These are phyloP conservation scores for Tringa solitaria DNA, from an alignment of 2,113 vertebrate genomes.

Conservation along the genomic window DNA sequence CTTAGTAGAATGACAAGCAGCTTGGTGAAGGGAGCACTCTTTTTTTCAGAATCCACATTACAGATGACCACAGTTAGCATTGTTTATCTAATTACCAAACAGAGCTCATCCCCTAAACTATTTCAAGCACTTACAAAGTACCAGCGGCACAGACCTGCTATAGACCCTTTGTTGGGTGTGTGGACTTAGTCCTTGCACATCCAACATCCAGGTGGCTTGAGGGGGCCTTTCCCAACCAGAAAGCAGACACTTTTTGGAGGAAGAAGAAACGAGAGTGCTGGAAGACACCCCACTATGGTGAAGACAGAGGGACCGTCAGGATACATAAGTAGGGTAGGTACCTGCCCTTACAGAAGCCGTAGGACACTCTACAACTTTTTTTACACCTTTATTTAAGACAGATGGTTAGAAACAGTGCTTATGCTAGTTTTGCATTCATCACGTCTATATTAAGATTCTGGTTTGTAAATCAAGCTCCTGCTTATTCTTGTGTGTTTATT, in stretches of 20 bases:
- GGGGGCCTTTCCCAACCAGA: background rate
- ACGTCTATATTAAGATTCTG: background rate
- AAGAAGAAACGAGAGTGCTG: background rate
- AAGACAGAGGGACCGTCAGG: background rate
- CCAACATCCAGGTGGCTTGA: background rate
- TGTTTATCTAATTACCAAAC: background rate
- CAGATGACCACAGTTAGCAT: slow-evolving; percentile 21
- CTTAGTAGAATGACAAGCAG: slow-evolving; percentile 14
- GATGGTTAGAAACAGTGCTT: background rate
- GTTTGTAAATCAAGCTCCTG: background rate
- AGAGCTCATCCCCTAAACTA: background rate
- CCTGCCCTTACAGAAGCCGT: background rate
- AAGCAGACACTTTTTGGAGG: background rate
- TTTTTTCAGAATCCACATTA: background rate
- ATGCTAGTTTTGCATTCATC: background rate
- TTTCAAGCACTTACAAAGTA: background rate
- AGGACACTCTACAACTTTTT: background rate
- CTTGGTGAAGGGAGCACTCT: background rate
- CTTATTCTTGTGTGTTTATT: background rate
- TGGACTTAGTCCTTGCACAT: background rate
- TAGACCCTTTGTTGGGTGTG: background rate
- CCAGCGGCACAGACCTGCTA: background rate
- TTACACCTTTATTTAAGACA: background rate
- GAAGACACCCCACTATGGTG: background rate
- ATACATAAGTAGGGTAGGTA: background rate